Percentiles rank a stretch among this genome's conserved stretches.
These are phyloP conservation scores for Gadopsis marmoratus DNA, from an alignment of 2,797 vertebrate genomes.

Conservation along the genomic window DNA sequence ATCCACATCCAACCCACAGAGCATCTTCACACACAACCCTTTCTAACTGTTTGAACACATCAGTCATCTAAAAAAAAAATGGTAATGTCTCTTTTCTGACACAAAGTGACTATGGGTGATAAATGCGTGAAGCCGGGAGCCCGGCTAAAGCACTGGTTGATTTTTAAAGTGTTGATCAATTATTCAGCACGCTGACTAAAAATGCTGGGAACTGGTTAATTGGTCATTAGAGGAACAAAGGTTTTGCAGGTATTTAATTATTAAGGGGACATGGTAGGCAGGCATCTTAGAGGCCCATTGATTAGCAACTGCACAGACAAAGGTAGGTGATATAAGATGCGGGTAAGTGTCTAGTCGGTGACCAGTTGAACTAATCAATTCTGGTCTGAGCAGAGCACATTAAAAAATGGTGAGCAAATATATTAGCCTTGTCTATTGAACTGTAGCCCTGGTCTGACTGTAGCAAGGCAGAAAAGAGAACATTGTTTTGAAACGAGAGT, in stretches of 20 bases:
- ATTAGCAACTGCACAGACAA: slow-evolving; percentile 67
- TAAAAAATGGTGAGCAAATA: slow-evolving; percentile 61
- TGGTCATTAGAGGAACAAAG: slow-evolving; percentile 87
- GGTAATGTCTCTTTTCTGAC: slow-evolving; percentile 64
- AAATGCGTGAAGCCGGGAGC: slow-evolving; percentile 68
- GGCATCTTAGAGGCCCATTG: slow-evolving; percentile 66
- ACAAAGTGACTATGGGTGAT: slow-evolving; percentile 75
- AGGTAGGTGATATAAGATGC: slow-evolving; percentile 62
- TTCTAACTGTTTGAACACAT: slow-evolving; percentile 38
- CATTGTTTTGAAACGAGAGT: slow-evolving; percentile 53
- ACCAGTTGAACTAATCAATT: slow-evolving; percentile 53
- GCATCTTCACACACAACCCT: slow-evolving; percentile 22
- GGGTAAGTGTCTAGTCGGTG: slow-evolving; percentile 30
- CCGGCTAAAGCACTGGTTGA: slow-evolving; percentile 70
- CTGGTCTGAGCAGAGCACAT: slow-evolving; percentile 53
- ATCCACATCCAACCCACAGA: slow-evolving; percentile 18
- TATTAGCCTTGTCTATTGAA: slow-evolving; percentile 63
- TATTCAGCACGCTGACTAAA: slow-evolving; percentile 82
- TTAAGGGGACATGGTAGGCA: slow-evolving; percentile 75
- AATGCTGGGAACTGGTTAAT: slow-evolving; percentile 84
- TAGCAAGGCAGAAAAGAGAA: slow-evolving; percentile 39
- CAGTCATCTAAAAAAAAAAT: slow-evolving; percentile 75
- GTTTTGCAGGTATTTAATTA: slow-evolving; percentile 83
- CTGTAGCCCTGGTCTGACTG: slow-evolving; percentile 25
- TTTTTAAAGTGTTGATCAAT: slow-evolving; percentile 83